Evolutionary conservation across 2,113 vertebrate species (phyloP).

Genomic region (Haliaeetus leucogaster): DNA sequence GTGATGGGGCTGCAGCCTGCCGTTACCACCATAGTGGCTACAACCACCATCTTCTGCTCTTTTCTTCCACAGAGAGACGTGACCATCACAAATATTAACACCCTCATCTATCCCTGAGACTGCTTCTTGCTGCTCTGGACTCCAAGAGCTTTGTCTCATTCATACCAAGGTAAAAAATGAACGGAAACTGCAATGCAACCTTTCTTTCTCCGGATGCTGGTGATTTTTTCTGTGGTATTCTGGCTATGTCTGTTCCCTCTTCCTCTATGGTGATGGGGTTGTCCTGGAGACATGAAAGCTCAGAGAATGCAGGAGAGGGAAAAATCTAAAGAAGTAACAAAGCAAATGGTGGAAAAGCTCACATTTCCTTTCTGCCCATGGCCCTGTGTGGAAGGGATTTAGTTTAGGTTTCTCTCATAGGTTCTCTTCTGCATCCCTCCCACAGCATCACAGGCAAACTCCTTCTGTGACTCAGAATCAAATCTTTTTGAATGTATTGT

Average conservation of each 20-base stretch:
- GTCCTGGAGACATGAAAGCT: not conserved
- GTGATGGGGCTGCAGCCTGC: not conserved
- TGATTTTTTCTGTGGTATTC: not conserved
- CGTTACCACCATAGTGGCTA: not conserved
- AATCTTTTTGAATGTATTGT: conserved; percentile 5
- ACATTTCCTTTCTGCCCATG: not conserved
- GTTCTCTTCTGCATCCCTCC: not conserved
- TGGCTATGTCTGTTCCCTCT: not conserved
- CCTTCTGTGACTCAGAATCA: conserved; percentile 50
- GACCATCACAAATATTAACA: not conserved
- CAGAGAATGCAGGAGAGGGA: not conserved
- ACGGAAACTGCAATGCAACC: not conserved
- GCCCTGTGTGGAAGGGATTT: not conserved
- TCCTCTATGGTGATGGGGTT: not conserved
- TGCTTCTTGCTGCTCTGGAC: not conserved
- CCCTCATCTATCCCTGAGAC: not conserved
- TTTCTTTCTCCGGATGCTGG: conserved; percentile 4
- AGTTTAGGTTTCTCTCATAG: not conserved
- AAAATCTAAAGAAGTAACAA: not conserved
- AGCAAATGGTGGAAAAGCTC: not conserved
- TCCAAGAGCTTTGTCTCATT: not conserved
- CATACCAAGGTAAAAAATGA: not conserved
- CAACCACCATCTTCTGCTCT: not conserved
- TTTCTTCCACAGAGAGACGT: not conserved
- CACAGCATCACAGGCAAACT: not conserved